Percentiles rank a stretch among this genome's conserved stretches.
Evolutionary conservation across 2,888 invertebrate species (phyloP).

Genomic region (Willowsia nigromaculata): DNA sequence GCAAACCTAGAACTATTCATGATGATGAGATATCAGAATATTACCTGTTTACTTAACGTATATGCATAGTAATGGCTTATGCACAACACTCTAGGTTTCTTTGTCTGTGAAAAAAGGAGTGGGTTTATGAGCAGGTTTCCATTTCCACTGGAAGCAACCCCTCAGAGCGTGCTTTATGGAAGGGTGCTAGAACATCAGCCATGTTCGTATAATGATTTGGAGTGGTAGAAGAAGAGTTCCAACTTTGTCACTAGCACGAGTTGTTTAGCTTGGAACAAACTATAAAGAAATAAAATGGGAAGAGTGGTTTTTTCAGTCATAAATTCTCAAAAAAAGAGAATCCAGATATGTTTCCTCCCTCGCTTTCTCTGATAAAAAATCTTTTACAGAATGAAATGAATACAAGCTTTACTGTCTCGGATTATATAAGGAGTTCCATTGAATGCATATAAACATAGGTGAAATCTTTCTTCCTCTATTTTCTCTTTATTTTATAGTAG

Average conservation of each 20-base stretch:
- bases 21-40: too few species aligned
- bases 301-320: conserved; percentile 12
- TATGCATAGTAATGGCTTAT: too few species aligned
- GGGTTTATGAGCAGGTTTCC: not conserved
- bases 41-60: too few species aligned
- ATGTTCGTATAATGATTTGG: not conserved
- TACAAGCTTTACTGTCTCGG: too few species aligned
- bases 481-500: too few species aligned
- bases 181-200: not conserved
- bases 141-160: not conserved
- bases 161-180: not conserved
- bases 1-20: too few species aligned
- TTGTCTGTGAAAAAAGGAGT: not conserved
- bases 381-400: not conserved
- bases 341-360: not conserved
- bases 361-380: not conserved
- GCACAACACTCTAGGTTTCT: not conserved
- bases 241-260: conserved; percentile 8
- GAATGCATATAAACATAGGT: not conserved
- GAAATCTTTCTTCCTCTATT: not conserved
- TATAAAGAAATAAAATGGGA: not conserved
- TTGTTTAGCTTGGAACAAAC: too few species aligned
- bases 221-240: not conserved
- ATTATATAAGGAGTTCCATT: too few species aligned
- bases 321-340: not conserved